Base-by-base conservation (phyloP, 64 coral and sea anemone genomes). In the Montipora cactus region DNA sequence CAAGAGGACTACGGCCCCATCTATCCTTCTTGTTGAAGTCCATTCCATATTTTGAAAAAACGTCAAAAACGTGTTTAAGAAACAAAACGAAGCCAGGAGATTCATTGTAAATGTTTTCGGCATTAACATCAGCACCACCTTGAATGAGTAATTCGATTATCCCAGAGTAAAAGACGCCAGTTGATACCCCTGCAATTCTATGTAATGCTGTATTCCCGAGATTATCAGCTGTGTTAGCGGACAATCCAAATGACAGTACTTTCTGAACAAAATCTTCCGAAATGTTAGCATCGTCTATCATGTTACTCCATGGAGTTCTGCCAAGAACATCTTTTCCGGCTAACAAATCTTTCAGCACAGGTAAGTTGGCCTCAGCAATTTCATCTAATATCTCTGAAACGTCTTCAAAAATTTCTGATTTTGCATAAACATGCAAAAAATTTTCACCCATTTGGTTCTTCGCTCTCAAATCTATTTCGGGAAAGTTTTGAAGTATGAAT, bases 61-160 rank as follows among this genome's bases (percentile, higher is more conserved):
- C 61, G 8, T 87, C 86, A 59, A 88, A 88, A 88, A 88, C 86
- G 13, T 74, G 3, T 22, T 57, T 14, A 50, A 88, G 69, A 88
- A 88, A 88, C 86, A 88, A 73, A 49, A 59, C 72, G 55, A 88
- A 88, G 28, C 15, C 86, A 55, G 86, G 44, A 75, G 86, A 52
- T 88, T 88, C 86, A 52, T 48, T 76, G 46, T 88, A 88, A 75
- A 76, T 71, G 71, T 88, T 88, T 75, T 88, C 67, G 52, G 86
- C 18, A 55, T 21, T 8, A 13, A 88, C 20, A 25, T 75, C 48
- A 57, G 70, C 67, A 14, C 69, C 86, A 21, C 70, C 49, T 9
- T 51, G 16, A 23, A 88, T 88, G 18, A 88, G 69, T 49, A 53
- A 88, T n/a, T 87, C 83, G 3, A 87, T 67, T 87, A 87, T 20